These are phyloP conservation scores for Centroberyx gerrardi DNA, from an alignment of 2,797 vertebrate species.

Conservation along the genomic window DNA sequence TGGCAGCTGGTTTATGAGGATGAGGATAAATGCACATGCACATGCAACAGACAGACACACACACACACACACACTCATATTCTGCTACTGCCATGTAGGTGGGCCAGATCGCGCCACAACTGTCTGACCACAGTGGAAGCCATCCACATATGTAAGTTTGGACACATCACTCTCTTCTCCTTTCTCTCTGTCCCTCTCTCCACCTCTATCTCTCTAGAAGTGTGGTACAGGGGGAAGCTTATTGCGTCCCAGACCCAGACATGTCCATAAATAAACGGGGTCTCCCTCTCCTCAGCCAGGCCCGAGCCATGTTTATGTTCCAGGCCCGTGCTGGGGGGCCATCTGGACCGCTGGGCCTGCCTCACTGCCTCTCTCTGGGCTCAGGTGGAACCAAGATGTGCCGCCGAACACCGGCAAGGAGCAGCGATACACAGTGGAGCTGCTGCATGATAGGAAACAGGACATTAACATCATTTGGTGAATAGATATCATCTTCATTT, in stretches of 20 bases:
- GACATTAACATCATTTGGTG: no score
- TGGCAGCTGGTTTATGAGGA: no score
- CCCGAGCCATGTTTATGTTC: conserved; percentile 81
- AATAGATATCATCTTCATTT: no score
- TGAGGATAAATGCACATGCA: no score
- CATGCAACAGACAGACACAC: not conserved
- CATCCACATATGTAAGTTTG: conserved; percentile 53
- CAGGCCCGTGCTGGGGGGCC: conserved; percentile 56
- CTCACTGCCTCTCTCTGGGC: conserved; percentile 49
- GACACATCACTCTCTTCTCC: conserved; percentile 39
- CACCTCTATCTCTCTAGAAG: conserved; percentile 77
- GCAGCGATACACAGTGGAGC: conserved; percentile 59
- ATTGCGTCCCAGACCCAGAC: conserved; percentile 81
- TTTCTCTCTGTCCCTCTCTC: conserved; percentile 67
- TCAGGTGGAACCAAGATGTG: conserved; percentile 86
- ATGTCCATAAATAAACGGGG: conserved; percentile 86
- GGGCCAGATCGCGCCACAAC: conserved; percentile 55
- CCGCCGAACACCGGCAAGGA: conserved; percentile 34
- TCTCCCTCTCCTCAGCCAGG: conserved; percentile 74
- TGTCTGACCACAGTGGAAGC: conserved; percentile 56
- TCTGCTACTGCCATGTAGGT: conserved; percentile 58
- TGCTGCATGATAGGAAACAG: not conserved
- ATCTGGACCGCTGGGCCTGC: conserved; percentile 67
- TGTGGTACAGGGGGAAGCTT: conserved; percentile 11
- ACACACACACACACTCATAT: not conserved